phyloP scores from a whole-genome alignment of 2,888 invertebrate genomes.

The Cerceris rybyensis region DNA sequence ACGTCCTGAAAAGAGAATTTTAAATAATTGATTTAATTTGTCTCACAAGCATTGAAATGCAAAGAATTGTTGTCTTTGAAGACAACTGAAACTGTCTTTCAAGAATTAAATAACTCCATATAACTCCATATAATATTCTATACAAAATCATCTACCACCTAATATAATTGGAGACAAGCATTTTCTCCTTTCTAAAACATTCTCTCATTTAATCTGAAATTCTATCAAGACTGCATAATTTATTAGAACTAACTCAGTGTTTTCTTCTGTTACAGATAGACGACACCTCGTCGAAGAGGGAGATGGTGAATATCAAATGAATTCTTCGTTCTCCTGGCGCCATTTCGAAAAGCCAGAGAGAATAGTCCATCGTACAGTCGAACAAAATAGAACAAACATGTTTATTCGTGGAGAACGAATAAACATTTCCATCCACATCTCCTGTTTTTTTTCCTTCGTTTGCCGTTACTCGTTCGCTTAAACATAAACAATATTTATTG shows the following conservation, averaged over 20 bases:
- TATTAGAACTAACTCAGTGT: neutral
- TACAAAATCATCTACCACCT: too few relatives aligned
- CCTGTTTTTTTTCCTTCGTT: neutral
- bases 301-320: conserved; percentile 29
- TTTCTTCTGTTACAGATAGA: conserved; percentile 35
- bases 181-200: too few relatives aligned
- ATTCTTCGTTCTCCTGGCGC: neutral
- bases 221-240: neutral
- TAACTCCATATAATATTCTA: too few relatives aligned
- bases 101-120: too few relatives aligned
- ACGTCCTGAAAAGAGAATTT: too few relatives aligned
- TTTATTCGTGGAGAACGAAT: neutral
- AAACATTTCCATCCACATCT: neutral
- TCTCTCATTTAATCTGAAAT: too few relatives aligned
- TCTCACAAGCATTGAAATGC: too few relatives aligned
- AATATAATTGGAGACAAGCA: too few relatives aligned
- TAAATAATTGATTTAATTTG: too few relatives aligned
- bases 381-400: neutral
- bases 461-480: neutral
- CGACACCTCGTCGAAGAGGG: conserved; percentile 32
- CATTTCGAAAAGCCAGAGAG: neutral
- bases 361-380: too few relatives aligned
- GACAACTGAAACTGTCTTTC: too few relatives aligned
- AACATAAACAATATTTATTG: neutral
- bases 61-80: too few relatives aligned